Evolutionary conservation across 2,797 vertebrate species (phyloP).

Genomic region (Melanogrammus aeglefinus): DNA sequence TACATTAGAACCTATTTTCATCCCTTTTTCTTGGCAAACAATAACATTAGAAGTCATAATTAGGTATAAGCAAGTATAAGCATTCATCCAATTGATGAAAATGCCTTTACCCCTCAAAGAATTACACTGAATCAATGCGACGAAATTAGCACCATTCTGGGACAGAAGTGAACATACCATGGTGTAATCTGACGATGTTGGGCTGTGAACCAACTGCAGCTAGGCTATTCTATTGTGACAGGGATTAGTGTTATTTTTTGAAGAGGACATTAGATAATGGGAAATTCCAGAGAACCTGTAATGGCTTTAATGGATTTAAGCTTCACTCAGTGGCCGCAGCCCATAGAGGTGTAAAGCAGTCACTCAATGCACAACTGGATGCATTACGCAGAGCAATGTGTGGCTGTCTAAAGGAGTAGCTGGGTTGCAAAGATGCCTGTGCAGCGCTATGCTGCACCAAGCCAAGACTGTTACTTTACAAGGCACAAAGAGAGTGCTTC

Average conservation of each 20-base stretch:
- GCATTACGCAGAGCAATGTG: neutral
- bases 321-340: neutral
- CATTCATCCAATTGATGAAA: neutral
- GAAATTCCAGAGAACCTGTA: neutral
- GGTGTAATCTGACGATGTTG: neutral
- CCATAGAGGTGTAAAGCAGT: neutral
- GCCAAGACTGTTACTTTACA: neutral
- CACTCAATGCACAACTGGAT: neutral
- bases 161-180: neutral
- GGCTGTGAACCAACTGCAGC: neutral
- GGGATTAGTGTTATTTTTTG: neutral
- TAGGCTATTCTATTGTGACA: neutral
- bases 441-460: neutral
- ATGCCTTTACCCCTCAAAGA: neutral
- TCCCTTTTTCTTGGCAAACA: neutral
- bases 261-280: neutral
- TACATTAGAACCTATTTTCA: neutral
- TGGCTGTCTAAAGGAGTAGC: neutral
- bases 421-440: neutral
- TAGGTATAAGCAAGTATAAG: neutral
- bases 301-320: neutral
- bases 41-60: neutral
- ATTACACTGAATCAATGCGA: neutral
- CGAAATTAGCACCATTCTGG: neutral
- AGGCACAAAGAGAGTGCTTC: neutral